phyloP scores from a whole-genome alignment of 2,797 vertebrate genomes.

The Notoglanidium macrostoma region DNA sequence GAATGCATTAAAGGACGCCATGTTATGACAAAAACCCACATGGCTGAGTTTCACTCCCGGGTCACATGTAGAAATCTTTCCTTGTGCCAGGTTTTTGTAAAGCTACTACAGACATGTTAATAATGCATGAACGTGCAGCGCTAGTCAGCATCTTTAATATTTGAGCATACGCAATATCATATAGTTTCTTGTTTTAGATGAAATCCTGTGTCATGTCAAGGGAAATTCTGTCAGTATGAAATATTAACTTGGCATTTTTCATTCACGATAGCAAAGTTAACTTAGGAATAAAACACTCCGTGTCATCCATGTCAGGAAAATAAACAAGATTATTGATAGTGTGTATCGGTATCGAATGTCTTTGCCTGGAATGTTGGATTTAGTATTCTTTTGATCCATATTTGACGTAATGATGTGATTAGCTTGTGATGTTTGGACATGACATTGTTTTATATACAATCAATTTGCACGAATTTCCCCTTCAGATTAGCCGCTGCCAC shows the following conservation, averaged over 20 bases:
- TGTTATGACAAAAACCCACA: neutral
- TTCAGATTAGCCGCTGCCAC: neutral
- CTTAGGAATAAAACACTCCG: neutral
- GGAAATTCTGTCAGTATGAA: neutral
- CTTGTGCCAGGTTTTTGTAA: constrained; percentile 8
- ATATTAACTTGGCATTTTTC: neutral
- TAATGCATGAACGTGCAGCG: neutral
- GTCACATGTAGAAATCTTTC: neutral
- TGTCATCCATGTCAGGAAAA: neutral
- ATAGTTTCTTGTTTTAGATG: neutral
- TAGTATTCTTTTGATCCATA: neutral
- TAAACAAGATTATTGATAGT: neutral
- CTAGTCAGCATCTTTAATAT: neutral
- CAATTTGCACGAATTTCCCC: neutral
- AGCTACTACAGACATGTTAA: neutral
- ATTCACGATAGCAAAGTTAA: neutral
- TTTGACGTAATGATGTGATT: neutral
- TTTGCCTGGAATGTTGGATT: neutral
- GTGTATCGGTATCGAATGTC: neutral
- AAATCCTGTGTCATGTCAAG: neutral
- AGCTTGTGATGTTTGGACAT: neutral
- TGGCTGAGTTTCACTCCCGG: neutral
- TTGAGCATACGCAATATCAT: neutral
- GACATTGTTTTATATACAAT: neutral
- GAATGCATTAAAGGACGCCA: neutral